Conservation (phyloP, 1,140 invertebrate genomes). For the Triops longicaudatus region DNA sequence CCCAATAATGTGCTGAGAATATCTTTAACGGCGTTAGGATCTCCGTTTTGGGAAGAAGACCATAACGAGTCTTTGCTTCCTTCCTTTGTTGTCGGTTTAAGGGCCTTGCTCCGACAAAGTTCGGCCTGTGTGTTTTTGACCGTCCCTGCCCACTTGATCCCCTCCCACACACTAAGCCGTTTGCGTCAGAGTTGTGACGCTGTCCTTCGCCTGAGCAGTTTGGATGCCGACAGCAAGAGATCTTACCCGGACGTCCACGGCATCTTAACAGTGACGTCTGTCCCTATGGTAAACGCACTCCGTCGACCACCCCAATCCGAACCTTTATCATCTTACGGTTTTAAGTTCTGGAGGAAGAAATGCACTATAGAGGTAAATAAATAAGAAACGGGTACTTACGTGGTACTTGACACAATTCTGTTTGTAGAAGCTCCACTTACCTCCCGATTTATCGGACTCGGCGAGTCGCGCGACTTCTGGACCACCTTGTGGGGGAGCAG, state of each 20-base stretch:
- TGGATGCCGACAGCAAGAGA: not conserved
- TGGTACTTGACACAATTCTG: not conserved
- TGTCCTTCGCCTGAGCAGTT: not conserved
- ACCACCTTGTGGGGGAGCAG: not conserved
- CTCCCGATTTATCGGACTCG: not conserved
- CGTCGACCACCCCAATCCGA: not conserved
- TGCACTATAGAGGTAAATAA: not conserved
- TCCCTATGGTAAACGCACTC: not conserved
- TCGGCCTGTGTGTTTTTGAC: conserved; percentile 2
- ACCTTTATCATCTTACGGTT: not conserved
- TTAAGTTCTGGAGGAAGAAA: conserved; percentile 1
- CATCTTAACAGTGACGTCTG: not conserved
- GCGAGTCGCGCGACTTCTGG: not conserved
- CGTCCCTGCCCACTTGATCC: not conserved
- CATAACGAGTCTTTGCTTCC: not conserved
- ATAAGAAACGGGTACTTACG: not conserved
- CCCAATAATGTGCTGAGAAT: not conserved
- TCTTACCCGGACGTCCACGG: not conserved
- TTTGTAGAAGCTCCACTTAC: not conserved
- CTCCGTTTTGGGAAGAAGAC: not conserved
- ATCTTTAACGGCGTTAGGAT: not conserved
- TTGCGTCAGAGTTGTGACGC: conserved; percentile 5
- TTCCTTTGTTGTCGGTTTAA: not conserved
- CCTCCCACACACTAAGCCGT: not conserved
- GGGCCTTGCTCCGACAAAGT: not conserved